Base-by-base conservation (phyloP, 2,797 vertebrate genomes). In the Furcifer pardalis region DNA sequence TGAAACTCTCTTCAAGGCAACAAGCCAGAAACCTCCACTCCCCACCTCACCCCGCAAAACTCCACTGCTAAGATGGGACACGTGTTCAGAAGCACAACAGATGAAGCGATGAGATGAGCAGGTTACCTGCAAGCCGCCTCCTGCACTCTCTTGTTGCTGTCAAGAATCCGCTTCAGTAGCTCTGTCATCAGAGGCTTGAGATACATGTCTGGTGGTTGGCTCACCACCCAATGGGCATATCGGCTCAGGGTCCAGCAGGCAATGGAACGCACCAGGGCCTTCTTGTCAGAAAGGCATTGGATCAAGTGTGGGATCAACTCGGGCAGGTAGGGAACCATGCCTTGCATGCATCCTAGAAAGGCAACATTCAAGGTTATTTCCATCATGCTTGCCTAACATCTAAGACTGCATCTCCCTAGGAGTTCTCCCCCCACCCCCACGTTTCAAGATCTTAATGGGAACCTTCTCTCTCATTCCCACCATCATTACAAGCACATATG, bases 171-270 rank as follows among this genome's bases (percentile, higher is more conserved):
- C 86, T 99, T 98, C 63, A 99, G 98, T 79, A 99, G 94, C 89
- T 98, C 98, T 0, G 97, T 98, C 98, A 99, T 99, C 30, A 99
- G 96, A 17, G 98, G 98, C 77, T 98, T 98, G 79, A 99, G 97
- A 93, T 98, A 97, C 89, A 97, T 73, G 95, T 98, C 59, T 25
- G 98, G 98, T 0, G 98, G 98, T 93, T 99, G 98, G 87, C 97
- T 97, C 77, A 98, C 98, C 89, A 99, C 98, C 98, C 98, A 99
- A 95, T 99, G 98, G 9, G 98, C 98, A 0, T 99, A 98, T 81
- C 98, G 98, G 93, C 98, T 98, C 69, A 99, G 96, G 0, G 98
- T 99, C 98, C 98, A 99, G 96, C 98, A 99, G 85, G 98, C 97
- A 7, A 99, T 99, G 92, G 98, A 99, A 81, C 98, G 98, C 0